Conservation (phyloP, 2,797 vertebrate genomes). For the Channallabes apus region DNA sequence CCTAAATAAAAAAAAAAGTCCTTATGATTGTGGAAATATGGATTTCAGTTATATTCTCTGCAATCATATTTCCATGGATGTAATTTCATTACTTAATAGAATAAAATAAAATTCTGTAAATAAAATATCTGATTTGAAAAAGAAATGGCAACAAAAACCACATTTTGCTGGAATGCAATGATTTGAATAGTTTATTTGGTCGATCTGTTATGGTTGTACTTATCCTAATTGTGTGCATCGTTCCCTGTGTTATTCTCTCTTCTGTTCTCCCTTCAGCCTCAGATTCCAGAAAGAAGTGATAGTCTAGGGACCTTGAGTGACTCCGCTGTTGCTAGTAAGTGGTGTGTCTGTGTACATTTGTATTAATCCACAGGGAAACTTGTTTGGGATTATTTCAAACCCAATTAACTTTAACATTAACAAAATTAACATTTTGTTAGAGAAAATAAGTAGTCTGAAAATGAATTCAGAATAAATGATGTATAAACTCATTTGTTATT, state of each 20-base stretch:
- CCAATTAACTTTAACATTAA: background rate
- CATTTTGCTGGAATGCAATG: background rate
- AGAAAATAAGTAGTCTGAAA: background rate
- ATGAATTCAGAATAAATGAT: background rate
- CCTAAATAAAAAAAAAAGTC: background rate
- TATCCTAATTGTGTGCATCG: background rate
- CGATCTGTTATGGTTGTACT: background rate
- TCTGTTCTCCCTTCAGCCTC: conserved; percentile 63
- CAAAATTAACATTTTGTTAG: background rate
- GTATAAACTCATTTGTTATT: background rate
- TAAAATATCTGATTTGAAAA: background rate
- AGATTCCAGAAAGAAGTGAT: conserved; percentile 77
- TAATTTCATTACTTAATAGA: background rate
- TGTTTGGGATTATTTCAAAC: background rate
- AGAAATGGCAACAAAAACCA: background rate
- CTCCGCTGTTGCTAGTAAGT: conserved; percentile 70
- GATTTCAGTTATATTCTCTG: too few species aligned
- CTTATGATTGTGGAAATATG: too few species aligned
- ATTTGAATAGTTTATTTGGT: background rate
- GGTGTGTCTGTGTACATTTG: background rate
- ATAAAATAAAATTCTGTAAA: background rate
- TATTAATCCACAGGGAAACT: background rate
- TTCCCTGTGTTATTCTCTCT: conserved; percentile 43
- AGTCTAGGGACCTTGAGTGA: conserved; percentile 69
- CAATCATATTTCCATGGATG: background rate